These are phyloP conservation scores for Drosophila lutescens DNA, from an alignment of 2,888 invertebrate genomes.

Conservation along the genomic window DNA sequence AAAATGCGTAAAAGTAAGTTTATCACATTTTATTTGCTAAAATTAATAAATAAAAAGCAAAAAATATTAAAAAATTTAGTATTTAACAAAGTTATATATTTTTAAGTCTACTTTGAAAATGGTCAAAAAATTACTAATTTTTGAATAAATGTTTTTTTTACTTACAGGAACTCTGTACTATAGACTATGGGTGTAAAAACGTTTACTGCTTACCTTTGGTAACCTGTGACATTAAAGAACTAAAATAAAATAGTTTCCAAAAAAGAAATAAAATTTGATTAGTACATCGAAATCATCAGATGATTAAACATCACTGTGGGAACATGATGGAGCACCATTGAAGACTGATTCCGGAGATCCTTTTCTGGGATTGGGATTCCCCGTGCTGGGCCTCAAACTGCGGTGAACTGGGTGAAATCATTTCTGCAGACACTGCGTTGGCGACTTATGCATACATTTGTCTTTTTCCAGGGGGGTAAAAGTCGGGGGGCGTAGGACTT, in stretches of 20 bases:
- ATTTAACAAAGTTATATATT: too few relatives aligned
- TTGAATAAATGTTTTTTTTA: too few relatives aligned
- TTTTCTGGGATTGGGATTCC: background rate
- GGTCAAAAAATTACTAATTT: too few relatives aligned
- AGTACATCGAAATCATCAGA: background rate
- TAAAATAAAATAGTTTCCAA: background rate
- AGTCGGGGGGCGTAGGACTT: background rate
- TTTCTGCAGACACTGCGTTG: slow-evolving; percentile 50
- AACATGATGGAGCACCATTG: background rate
- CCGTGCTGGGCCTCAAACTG: slow-evolving; percentile 10
- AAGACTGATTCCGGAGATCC: background rate
- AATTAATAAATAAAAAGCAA: too few relatives aligned
- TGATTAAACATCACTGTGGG: background rate
- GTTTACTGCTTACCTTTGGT: too few relatives aligned
- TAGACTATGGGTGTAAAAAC: too few relatives aligned
- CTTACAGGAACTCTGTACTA: too few relatives aligned
- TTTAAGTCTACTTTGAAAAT: too few relatives aligned
- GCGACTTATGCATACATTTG: slow-evolving; percentile 54
- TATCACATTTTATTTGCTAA: too few relatives aligned
- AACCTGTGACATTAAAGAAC: too few relatives aligned
- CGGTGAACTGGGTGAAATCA: slow-evolving; percentile 37
- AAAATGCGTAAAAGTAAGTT: too few relatives aligned
- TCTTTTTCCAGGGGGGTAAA: slow-evolving; percentile 23
- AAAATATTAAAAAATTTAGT: too few relatives aligned
- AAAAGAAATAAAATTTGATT: background rate